These are phyloP conservation scores for Oreocharis arfaki DNA, from an alignment of 2,113 vertebrate genomes.

Conservation along the genomic window DNA sequence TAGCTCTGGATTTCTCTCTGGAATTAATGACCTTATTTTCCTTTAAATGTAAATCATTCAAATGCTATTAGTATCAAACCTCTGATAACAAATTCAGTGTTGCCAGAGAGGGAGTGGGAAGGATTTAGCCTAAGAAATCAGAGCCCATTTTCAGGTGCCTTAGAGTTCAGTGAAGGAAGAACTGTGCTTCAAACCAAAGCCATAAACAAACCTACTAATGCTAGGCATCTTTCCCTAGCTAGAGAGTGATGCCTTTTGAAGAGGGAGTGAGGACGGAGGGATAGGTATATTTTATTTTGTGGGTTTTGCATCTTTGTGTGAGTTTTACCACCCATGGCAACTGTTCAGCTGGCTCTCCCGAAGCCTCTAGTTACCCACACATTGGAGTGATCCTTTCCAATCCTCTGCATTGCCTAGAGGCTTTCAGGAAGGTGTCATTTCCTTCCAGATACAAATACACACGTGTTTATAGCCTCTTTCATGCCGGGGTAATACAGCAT, in stretches of 20 bases:
- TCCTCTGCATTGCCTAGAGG: background rate
- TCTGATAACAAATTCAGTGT: background rate
- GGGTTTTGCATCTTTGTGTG: background rate
- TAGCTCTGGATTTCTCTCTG: background rate
- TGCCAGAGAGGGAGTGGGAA: background rate
- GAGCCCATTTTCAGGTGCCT: background rate
- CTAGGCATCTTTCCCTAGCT: background rate
- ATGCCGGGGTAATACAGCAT: background rate
- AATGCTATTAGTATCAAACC: background rate
- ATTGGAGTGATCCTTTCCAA: fast-evolving
- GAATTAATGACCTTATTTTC: background rate
- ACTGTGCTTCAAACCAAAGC: background rate
- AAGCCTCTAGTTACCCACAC: background rate
- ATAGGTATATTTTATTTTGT: background rate
- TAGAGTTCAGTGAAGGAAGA: background rate
- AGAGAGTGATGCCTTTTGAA: background rate
- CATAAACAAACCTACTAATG: background rate
- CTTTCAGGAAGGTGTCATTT: fast-evolving
- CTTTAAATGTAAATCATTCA: background rate
- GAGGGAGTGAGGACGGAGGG: background rate
- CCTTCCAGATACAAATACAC: background rate
- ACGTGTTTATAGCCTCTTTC: background rate
- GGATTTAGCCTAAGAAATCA: background rate
- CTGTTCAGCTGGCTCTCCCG: background rate
- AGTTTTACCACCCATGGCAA: background rate